Conservation (phyloP, 2,888 invertebrate species). For the Zootermopsis nevadensis region DNA sequence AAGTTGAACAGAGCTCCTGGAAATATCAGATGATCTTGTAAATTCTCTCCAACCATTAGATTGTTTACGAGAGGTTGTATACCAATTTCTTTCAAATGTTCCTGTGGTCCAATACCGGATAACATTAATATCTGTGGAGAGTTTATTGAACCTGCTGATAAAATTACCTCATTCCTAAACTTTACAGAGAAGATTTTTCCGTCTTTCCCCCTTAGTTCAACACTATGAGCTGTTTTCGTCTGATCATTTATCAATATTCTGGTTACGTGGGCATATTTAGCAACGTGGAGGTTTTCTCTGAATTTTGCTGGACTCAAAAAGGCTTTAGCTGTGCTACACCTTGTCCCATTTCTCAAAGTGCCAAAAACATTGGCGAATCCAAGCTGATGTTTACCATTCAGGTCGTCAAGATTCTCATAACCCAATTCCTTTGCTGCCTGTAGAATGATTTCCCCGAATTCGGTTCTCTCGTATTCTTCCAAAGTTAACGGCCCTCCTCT, state of each 20-base stretch:
- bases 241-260: constrained; percentile 69
- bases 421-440: constrained; percentile 53
- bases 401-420: constrained; percentile 70
- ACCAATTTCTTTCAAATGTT: constrained; percentile 25
- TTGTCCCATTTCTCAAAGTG: constrained; percentile 73
- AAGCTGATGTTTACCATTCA: constrained; percentile 66
- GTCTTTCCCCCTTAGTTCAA: constrained; percentile 68
- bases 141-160: constrained; percentile 25
- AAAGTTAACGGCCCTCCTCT: constrained; percentile 85
- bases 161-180: constrained; percentile 19
- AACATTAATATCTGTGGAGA: constrained; percentile 42
- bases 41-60: constrained; percentile 32
- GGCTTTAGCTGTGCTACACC: constrained; percentile 75
- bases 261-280: constrained; percentile 70
- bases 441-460: constrained; percentile 39
- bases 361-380: constrained; percentile 57
- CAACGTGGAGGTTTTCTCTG: constrained; percentile 73
- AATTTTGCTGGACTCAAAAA: constrained; percentile 67
- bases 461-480: constrained; percentile 53
- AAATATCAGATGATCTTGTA: not conserved
- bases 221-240: constrained; percentile 70
- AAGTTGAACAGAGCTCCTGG: not conserved
- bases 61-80: constrained; percentile 1
- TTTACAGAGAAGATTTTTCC: constrained; percentile 57
- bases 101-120: constrained; percentile 32